Percentiles rank a stretch among this genome's conserved stretches.
Conservation (phyloP, 2,113 vertebrate species). For the Pseudorhombus dupliciocellatus region DNA sequence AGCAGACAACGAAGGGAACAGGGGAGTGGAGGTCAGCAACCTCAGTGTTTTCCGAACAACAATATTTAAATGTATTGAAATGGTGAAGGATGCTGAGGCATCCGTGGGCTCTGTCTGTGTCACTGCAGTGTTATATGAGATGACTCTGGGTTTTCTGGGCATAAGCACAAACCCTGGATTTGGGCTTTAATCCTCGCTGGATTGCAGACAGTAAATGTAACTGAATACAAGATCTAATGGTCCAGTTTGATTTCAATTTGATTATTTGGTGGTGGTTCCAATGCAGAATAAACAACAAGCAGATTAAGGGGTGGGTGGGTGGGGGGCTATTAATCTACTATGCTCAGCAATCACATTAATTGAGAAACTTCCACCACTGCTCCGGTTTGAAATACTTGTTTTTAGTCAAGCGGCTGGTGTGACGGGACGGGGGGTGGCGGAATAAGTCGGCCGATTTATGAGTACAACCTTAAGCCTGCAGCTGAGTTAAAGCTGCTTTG, state of each 20-base stretch:
- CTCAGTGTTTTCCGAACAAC: slow-evolving; percentile 54
- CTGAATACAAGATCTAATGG: slow-evolving; percentile 51
- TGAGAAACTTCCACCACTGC: slow-evolving; percentile 4
- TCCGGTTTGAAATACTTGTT: slow-evolving; percentile 20
- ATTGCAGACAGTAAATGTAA: slow-evolving; percentile 50
- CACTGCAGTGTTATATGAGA: slow-evolving; percentile 4
- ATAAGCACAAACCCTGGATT: slow-evolving; percentile 36
- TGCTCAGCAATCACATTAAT: slow-evolving; percentile 50
- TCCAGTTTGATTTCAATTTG: slow-evolving; percentile 46
- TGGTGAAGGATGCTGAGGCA: slow-evolving; percentile 19
- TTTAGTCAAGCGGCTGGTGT: slow-evolving; percentile 2
- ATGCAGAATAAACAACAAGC: slow-evolving; percentile 46
- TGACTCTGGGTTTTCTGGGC: slow-evolving; percentile 7
- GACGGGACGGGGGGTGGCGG: not conserved
- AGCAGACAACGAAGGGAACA: slow-evolving; percentile 33
- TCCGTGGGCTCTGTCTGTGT: slow-evolving; percentile 20
- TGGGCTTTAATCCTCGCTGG: slow-evolving; percentile 33
- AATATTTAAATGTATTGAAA: slow-evolving; percentile 54
- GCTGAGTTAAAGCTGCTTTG: not conserved
- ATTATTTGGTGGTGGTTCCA: slow-evolving; percentile 42
- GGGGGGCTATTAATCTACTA: slow-evolving; percentile 53
- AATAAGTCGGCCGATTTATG: not conserved
- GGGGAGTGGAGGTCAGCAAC: slow-evolving; percentile 49
- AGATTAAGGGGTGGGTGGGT: slow-evolving; percentile 54
- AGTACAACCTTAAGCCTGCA: not conserved